phyloP scores from a whole-genome alignment of 2,888 invertebrate species.

The Drosophila kambysellisi region DNA sequence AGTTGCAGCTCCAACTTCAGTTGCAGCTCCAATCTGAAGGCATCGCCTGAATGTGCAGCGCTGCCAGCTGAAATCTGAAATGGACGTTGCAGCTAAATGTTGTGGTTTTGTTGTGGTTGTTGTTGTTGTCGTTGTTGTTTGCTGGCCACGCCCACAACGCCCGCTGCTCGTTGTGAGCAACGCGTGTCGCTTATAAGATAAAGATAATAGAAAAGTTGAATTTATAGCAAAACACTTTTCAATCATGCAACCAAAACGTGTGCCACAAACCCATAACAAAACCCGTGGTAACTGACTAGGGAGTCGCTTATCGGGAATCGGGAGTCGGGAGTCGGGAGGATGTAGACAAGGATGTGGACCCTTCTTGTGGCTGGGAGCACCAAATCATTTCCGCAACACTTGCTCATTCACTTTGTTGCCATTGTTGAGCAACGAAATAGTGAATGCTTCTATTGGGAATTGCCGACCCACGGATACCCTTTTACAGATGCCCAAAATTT shows the following conservation, averaged over 20 bases:
- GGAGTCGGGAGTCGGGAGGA: neutral
- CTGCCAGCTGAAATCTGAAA: slow-evolving; percentile 39
- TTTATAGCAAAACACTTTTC: slow-evolving; percentile 77
- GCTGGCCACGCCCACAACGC: slow-evolving; percentile 16
- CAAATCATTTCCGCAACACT: slow-evolving; percentile 81
- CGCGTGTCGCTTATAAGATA: slow-evolving; percentile 72
- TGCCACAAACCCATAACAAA: slow-evolving; percentile 13
- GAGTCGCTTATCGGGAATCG: neutral
- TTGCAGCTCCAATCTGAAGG: slow-evolving; percentile 1
- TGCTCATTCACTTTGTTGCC: slow-evolving; percentile 56
- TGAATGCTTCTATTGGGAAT: slow-evolving; percentile 32
- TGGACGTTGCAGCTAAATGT: slow-evolving; percentile 46
- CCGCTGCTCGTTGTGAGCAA: slow-evolving; percentile 13
- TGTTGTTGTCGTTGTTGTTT: no score
- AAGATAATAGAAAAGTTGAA: slow-evolving; percentile 77
- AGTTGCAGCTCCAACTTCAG: neutral
- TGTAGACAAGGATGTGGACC: slow-evolving; percentile 25
- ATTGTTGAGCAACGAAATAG: slow-evolving; percentile 41
- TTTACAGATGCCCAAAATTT: neutral
- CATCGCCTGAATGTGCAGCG: slow-evolving; percentile 36
- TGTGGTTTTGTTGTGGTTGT: neutral
- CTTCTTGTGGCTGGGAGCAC: slow-evolving; percentile 46
- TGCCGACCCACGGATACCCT: slow-evolving; percentile 16
- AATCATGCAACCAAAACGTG: slow-evolving; percentile 73
- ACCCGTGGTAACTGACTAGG: neutral